Base-by-base conservation (phyloP, 2,888 invertebrate genomes). In the Orchesellides sinensis region DNA sequence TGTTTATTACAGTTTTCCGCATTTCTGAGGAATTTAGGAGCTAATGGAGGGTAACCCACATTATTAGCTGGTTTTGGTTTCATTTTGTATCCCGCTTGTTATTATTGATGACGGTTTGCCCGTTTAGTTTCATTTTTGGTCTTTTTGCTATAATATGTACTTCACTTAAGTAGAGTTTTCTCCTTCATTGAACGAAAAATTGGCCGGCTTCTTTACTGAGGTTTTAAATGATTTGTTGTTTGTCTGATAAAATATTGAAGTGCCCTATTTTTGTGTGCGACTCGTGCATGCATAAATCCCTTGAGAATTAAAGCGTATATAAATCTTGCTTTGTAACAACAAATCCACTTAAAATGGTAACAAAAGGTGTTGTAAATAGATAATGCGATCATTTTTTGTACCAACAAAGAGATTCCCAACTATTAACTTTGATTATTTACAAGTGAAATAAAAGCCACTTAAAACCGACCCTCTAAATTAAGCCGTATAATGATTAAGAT, bases 11-110 rank as follows among this genome's bases (percentile, higher is more conserved):
- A 32, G 56, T 45, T 70, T 69, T 78, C 78, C 70, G 66, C 61
- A 78, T 61, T 70, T 78, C 54, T 61, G 63, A 32, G 66, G 52
- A 45, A 80, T 61, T 80, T 80, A 12, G 40, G 21, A 79, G 70
- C 79, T 80, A 80, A 80, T 80, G 72, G 72, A 80, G 72, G 70
- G 79, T 80, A 80, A 72, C 79, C 79, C 79, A 80, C 79, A 72
- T 69, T 59, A 77, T 77, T 77, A 61, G 21, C 49, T 69, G 68
- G 65, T 59, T 77, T 59, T 68, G 68, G 29, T 77, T 68, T 63
- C 19, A n/a, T 47, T 73, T 63, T 23, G n/a, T 52, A 49, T 49
- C 8, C 49, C 21, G 47, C 52, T 66, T 40, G 45, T 47, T 25
- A 66, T 66, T 66, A 25, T 49, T 56, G 54, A 49, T 61, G 6